phyloP scores from a whole-genome alignment of 2,888 invertebrate species.

The Cantharis rufa region DNA sequence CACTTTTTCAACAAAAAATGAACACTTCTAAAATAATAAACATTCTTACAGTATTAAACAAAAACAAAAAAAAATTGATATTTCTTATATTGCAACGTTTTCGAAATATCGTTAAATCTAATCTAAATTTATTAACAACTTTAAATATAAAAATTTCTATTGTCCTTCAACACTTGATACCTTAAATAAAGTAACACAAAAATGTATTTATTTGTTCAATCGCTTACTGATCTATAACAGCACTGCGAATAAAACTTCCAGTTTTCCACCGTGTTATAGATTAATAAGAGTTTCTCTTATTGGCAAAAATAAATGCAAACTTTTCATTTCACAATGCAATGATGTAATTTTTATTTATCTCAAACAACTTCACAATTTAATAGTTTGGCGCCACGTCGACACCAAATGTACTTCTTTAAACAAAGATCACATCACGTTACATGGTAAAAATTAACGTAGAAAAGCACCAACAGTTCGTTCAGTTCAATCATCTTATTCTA shows the following conservation, averaged over 20 bases:
- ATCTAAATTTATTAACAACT: not conserved
- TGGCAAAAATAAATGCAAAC: not conserved
- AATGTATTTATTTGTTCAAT: not conserved
- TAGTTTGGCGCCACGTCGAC: not conserved
- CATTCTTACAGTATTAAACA: conserved; percentile 14
- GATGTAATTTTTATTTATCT: not conserved
- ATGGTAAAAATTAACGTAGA: not conserved
- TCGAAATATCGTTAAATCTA: conserved; percentile 1
- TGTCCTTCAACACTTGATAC: conserved; percentile 16
- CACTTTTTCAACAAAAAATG: conserved; percentile 13
- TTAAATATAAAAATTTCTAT: conserved; percentile 23
- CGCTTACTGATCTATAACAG: not conserved
- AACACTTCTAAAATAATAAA: conserved; percentile 7
- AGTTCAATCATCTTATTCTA: not conserved
- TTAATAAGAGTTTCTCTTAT: not conserved
- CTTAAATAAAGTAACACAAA: not conserved
- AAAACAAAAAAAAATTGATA: conserved; percentile 13
- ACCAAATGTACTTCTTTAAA: not conserved
- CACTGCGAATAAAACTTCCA: not conserved
- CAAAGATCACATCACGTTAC: not conserved
- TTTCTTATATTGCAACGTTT: conserved; percentile 20
- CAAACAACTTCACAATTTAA: not conserved
- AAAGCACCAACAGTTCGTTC: conserved; percentile 2
- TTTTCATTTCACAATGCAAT: not conserved
- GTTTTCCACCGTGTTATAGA: not conserved